These are phyloP conservation scores for Elaphurus davidianus DNA, from an alignment of 2,113 vertebrate species.

Conservation along the genomic window DNA sequence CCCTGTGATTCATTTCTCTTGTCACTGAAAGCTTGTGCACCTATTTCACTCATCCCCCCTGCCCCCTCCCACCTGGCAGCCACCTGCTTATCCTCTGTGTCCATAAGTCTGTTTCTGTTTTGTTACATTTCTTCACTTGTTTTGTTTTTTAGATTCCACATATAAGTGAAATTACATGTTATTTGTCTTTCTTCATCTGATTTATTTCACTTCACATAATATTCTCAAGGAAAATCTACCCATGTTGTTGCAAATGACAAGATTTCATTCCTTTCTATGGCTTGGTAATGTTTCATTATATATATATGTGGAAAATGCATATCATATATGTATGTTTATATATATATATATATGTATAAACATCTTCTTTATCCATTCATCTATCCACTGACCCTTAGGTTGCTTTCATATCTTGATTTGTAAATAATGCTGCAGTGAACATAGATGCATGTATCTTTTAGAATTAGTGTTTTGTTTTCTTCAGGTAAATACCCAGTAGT, in stretches of 20 bases:
- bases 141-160: not conserved
- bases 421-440: not conserved
- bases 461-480: not conserved
- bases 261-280: not conserved
- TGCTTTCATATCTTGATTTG: not conserved
- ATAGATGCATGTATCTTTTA: not conserved
- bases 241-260: not conserved
- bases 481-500: not conserved
- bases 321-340: not conserved
- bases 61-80: not conserved
- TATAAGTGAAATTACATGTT: not conserved
- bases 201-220: not conserved
- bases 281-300: not conserved
- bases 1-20: not conserved
- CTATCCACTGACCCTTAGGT: not conserved
- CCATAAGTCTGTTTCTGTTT: not conserved
- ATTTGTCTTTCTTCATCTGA: not conserved
- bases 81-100: not conserved
- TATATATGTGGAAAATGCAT: not conserved
- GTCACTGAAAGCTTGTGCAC: not conserved
- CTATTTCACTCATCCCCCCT: not conserved
- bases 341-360: not conserved
- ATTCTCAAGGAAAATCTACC: not conserved
- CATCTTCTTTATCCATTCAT: not conserved
- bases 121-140: not conserved